Conservation (phyloP, 2,113 vertebrate species). For the Rhinolophus sinicus region DNA sequence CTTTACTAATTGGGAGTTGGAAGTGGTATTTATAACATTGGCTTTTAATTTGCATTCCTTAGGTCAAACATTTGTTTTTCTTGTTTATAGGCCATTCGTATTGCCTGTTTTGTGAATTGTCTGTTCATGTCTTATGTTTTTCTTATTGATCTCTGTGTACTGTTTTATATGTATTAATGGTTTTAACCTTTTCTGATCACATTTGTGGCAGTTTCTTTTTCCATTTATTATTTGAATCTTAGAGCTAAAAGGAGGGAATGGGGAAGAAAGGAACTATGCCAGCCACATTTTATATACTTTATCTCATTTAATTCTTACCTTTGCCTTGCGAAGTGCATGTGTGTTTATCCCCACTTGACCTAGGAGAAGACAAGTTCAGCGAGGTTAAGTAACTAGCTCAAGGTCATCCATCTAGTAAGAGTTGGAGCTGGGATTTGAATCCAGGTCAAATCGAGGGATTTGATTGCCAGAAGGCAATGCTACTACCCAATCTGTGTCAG, state of each 20-base stretch:
- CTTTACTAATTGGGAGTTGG: slow-evolving; percentile 51
- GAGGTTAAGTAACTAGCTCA: slow-evolving; percentile 44
- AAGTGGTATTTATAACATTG: slow-evolving; percentile 3
- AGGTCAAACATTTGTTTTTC: slow-evolving; percentile 57
- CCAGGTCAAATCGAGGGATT: slow-evolving; percentile 47
- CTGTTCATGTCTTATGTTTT: slow-evolving; percentile 29
- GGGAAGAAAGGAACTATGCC: neutral
- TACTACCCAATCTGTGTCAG: neutral
- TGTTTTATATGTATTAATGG: slow-evolving; percentile 46
- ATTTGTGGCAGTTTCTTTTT: slow-evolving; percentile 18
- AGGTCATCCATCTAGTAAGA: slow-evolving; percentile 37
- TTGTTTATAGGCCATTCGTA: slow-evolving; percentile 45
- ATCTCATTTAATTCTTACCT: slow-evolving; percentile 47
- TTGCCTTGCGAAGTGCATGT: neutral
- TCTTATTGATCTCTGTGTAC: neutral
- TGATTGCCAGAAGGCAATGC: slow-evolving; percentile 9
- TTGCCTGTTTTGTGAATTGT: slow-evolving; percentile 49
- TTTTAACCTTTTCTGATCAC: slow-evolving; percentile 49
- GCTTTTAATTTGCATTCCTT: slow-evolving; percentile 57
- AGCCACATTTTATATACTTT: slow-evolving; percentile 23
- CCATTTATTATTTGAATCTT: slow-evolving; percentile 36
- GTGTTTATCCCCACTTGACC: slow-evolving; percentile 24
- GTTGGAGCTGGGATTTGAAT: slow-evolving; percentile 49
- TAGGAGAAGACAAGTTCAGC: slow-evolving; percentile 41
- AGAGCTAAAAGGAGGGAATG: slow-evolving; percentile 23